Base-by-base conservation (phyloP, 2,888 invertebrate genomes). In the Cerastis leucographa region DNA sequence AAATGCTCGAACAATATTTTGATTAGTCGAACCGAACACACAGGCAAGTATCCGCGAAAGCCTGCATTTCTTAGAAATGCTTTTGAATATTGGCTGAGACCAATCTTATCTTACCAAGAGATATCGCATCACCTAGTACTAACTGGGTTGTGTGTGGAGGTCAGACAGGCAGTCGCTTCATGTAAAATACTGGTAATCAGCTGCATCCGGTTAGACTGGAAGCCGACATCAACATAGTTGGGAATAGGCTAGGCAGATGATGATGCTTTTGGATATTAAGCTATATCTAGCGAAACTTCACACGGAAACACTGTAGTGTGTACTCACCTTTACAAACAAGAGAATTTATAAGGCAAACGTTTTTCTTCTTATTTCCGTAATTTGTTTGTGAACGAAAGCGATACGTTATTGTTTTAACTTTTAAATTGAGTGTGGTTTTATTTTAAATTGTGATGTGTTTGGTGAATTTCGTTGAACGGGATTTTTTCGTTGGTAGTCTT, bases 351-450 rank as follows among this genome's bases (percentile, higher is more conserved):
- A 68, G 40, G 44, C 44, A 73, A 74, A 49, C 69, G 40, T 54
- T 65, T 81, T 54, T 14, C 59, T 71, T 75, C 49, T 73, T 84
- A 76, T 82, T 81, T 66, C 12, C 62, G 65, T 78, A 75, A 84
- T 84, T 86, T 83, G 84, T 83, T 83, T 56, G 17, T 44, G 11
- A 84, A 44, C 49, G 72, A 85, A 68, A 71, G 76, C 64, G 25
- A 77, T 82, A 72, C 59, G 42, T 68, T 68, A 77, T 83, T 85
- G 78, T 83, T 83, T 85, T 61, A 80, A 8, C 14, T 82, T 73
- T 78, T 59, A 83, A 83, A 83, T 74, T 83, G 62, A 74, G 65
- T 42, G 66, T 22, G 59, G 7, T 74, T 68, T 85, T 29, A 70
- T 74, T 68, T 85, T 29, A 70, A 76, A 51, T 66, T 67, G 73